Conservation (phyloP, 2,797 vertebrate genomes). For the Cyprinella venusta region DNA sequence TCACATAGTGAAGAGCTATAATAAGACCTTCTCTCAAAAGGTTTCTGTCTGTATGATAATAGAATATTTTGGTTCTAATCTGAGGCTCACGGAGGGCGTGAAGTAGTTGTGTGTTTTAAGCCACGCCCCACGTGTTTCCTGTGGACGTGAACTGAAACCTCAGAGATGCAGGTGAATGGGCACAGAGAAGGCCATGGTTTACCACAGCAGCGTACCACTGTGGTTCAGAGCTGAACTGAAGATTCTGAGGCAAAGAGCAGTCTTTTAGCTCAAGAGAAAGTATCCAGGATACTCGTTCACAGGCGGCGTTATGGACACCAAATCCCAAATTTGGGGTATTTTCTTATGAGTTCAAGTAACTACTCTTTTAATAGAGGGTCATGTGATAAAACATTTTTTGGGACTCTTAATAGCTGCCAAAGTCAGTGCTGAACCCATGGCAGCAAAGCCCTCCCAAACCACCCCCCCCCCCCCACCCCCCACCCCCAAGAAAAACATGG, state of each 20-base stretch:
- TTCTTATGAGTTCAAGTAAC: not conserved
- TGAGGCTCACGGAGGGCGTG: slow-evolving; percentile 5
- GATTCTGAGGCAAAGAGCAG: not conserved
- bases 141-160: slow-evolving; percentile 33
- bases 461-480: not conserved
- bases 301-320: not conserved
- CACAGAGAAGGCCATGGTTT: slow-evolving; percentile 35
- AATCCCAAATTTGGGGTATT: not conserved
- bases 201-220: slow-evolving; percentile 28
- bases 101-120: not conserved
- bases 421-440: slow-evolving; percentile 45
- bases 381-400: not conserved
- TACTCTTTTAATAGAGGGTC: not conserved
- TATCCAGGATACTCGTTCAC: not conserved
- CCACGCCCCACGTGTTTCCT: not conserved
- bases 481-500: slow-evolving; percentile 7
- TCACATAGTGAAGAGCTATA: not conserved
- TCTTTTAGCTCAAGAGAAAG: not conserved
- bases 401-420: slow-evolving; percentile 42
- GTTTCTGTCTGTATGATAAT: not conserved
- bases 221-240: not conserved
- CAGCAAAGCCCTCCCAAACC: not conserved
- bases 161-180: slow-evolving; percentile 39
- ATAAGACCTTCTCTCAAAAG: not conserved
- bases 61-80: slow-evolving; percentile 7